phyloP scores from a whole-genome alignment of 2,113 vertebrate species.

The Clarias magur region DNA sequence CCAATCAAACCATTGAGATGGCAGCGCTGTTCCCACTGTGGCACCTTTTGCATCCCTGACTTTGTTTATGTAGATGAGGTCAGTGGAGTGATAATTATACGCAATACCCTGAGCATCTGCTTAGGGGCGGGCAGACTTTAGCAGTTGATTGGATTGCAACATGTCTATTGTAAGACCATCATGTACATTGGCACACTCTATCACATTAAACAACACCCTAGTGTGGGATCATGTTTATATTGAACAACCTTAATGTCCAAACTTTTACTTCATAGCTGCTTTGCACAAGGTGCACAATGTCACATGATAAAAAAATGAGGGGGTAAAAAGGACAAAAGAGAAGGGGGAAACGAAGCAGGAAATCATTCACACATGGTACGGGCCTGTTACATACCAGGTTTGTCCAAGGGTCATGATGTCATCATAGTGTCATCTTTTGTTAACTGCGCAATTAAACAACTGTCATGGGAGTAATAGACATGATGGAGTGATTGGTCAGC shows the following conservation, averaged over 20 bases:
- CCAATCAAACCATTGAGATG: constrained; percentile 9
- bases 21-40: constrained; percentile 45
- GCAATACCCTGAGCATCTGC: constrained; percentile 37
- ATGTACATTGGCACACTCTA: not conserved
- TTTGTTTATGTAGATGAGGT: constrained; percentile 48
- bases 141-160: not conserved
- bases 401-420: constrained; percentile 27
- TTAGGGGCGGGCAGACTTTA: not conserved
- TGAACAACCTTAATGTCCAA: not conserved
- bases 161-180: not conserved
- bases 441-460: not conserved
- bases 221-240: not conserved
- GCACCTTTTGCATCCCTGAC: constrained; percentile 23
- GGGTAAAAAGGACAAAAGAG: no score
- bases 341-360: not conserved
- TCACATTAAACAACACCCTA: not conserved
- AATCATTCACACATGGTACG: constrained; percentile 17
- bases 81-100: constrained; percentile 3
- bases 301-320: not conserved
- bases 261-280: not conserved
- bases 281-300: not conserved
- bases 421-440: constrained; percentile 1
- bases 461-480: constrained; percentile 16
- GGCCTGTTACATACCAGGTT: not conserved
- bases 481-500: constrained; percentile 17